Percentiles rank a stretch among this genome's conserved stretches.
These are phyloP conservation scores for Narcine bancroftii DNA, from an alignment of 2,113 vertebrate species.

Conservation along the genomic window DNA sequence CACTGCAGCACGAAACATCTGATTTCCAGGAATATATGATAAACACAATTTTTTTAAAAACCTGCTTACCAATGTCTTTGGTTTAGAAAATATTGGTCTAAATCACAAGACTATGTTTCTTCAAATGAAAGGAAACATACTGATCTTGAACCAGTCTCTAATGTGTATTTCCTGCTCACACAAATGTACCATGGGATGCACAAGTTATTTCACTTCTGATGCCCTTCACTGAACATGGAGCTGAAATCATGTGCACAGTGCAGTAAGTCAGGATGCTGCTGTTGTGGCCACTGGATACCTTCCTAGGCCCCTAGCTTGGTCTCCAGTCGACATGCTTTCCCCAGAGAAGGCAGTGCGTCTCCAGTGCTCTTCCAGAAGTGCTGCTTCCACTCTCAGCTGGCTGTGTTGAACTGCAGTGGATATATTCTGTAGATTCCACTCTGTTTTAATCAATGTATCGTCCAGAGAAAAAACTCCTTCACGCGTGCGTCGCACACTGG, in stretches of 20 bases:
- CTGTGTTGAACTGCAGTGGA: conserved; percentile 49
- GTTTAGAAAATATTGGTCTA: too few species aligned
- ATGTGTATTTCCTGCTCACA: too few species aligned
- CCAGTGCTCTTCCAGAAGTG: neutral
- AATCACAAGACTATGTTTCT: too few species aligned
- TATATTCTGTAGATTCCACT: conserved; percentile 67
- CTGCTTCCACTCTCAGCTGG: neutral
- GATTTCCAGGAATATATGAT: neutral
- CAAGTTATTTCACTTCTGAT: too few species aligned
- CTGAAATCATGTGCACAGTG: neutral
- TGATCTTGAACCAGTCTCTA: too few species aligned
- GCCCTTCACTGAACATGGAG: neutral
- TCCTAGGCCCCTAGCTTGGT: neutral
- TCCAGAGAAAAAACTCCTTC: conserved; percentile 72
- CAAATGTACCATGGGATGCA: too few species aligned
- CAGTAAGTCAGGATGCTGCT: neutral
- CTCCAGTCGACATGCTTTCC: neutral
- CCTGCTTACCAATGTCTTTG: neutral
- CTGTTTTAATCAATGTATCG: conserved; percentile 63
- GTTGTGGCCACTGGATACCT: neutral
- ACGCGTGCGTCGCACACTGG: conserved; percentile 65
- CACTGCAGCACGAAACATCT: too few species aligned
- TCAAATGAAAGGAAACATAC: too few species aligned
- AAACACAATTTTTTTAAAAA: too few species aligned
- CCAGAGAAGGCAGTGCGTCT: neutral